Conservation (phyloP, 2,888 invertebrate species). For the Metalampra italica region DNA sequence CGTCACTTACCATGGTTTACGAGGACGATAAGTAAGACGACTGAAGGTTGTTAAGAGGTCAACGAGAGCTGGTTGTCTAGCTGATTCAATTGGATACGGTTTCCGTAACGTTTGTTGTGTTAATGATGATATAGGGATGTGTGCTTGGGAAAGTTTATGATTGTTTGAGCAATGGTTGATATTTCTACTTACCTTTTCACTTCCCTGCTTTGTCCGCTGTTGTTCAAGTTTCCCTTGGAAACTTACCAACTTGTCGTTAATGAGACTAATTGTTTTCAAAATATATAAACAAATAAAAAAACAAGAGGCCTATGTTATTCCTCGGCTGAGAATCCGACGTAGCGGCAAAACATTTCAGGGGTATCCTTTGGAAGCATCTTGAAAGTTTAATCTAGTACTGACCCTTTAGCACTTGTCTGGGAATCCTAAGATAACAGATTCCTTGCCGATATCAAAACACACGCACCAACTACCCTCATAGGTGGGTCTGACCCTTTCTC, state of each 20-base stretch:
- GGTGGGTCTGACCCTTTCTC: conserved; percentile 11
- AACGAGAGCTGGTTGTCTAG: conserved; percentile 32
- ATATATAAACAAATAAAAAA: too few relatives aligned
- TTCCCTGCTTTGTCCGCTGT: too few relatives aligned
- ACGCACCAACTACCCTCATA: conserved; percentile 5
- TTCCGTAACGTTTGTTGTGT: conserved; percentile 49
- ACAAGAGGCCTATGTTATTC: too few relatives aligned
- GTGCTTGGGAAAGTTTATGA: conserved; percentile 23
- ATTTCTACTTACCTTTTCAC: neutral
- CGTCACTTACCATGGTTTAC: conserved; percentile 12
- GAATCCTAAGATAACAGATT: conserved; percentile 9
- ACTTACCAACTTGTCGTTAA: too few relatives aligned
- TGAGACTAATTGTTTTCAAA: too few relatives aligned
- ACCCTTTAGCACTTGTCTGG: too few relatives aligned
- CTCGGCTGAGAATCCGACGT: too few relatives aligned
- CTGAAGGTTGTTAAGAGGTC: conserved; percentile 21
- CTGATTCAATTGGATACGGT: conserved; percentile 61
- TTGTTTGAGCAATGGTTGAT: conserved; percentile 26
- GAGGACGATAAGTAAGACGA: neutral
- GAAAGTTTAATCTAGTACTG: too few relatives aligned
- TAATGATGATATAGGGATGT: conserved; percentile 61
- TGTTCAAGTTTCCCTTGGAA: too few relatives aligned
- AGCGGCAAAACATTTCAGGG: too few relatives aligned
- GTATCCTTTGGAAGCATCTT: too few relatives aligned
- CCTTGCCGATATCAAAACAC: conserved; percentile 6